Conservation (phyloP, 2,113 vertebrate species). For the Cichladusa arquata region DNA sequence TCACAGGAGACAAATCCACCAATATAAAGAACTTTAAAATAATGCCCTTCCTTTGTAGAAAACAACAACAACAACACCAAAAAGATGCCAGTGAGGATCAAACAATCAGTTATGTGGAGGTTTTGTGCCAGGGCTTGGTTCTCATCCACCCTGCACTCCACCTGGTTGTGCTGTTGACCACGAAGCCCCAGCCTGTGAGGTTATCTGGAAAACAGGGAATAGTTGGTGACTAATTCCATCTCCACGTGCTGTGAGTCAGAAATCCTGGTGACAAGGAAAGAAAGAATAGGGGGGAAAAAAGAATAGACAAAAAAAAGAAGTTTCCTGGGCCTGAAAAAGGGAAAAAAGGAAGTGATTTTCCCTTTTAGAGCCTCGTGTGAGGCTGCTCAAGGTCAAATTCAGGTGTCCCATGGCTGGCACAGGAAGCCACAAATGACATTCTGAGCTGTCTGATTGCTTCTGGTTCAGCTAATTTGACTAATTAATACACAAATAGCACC, state of each 20-base stretch:
- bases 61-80: not conserved
- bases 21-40: not conserved
- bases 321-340: not conserved
- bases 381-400: constrained; percentile 6
- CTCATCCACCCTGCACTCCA: constrained; percentile 10
- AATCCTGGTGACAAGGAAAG: not conserved
- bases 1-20: not conserved
- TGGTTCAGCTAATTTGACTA: constrained; percentile 57
- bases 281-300: not conserved
- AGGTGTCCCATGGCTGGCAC: constrained; percentile 24
- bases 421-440: constrained; percentile 12
- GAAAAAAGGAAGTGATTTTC: constrained; percentile 34
- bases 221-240: constrained; percentile 16
- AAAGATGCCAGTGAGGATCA: not conserved
- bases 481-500: constrained; percentile 31
- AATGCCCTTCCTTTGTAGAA: not conserved
- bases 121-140: not conserved
- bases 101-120: not conserved
- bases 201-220: constrained; percentile 56
- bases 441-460: constrained; percentile 5
- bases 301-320: fast-evolving
- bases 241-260: constrained; percentile 3
- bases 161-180: constrained; percentile 60
- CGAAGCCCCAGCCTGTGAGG: not conserved
- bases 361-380: not conserved